phyloP scores from a whole-genome alignment of 2,888 invertebrate species.

The Autographa gamma region DNA sequence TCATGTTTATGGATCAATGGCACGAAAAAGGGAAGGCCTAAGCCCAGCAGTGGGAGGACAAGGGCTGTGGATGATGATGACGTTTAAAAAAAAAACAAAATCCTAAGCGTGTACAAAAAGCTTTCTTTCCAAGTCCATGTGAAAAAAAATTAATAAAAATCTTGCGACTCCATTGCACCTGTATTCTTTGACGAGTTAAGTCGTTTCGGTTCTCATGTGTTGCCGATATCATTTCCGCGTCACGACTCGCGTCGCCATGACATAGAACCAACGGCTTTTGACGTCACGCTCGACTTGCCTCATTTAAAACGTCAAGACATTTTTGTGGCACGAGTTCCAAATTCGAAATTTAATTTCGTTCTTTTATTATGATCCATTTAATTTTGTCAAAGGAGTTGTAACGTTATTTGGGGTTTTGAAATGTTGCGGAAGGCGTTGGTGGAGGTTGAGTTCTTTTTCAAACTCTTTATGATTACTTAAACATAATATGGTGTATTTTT shows the following conservation, averaged over 20 bases:
- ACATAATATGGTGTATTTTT: too few species aligned
- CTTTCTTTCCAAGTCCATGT: neutral
- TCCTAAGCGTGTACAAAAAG: too few species aligned
- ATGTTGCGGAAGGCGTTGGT: neutral
- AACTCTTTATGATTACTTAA: too few species aligned
- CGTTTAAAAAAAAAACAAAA: too few species aligned
- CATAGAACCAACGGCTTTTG: constrained; percentile 36
- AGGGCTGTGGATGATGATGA: too few species aligned
- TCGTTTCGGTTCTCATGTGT: constrained; percentile 35
- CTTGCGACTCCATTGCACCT: constrained; percentile 3
- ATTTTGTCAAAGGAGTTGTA: neutral
- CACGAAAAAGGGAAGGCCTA: too few species aligned
- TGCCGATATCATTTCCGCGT: constrained; percentile 62
- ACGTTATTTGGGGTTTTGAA: neutral
- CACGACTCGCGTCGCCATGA: constrained; percentile 34
- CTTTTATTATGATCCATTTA: neutral
- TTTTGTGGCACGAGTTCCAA: constrained; percentile 17
- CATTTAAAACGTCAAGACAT: constrained; percentile 56
- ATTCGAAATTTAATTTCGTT: constrained; percentile 10
- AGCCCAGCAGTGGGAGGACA: too few species aligned
- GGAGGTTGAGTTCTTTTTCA: too few species aligned
- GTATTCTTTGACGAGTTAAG: constrained; percentile 11
- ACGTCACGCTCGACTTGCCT: constrained; percentile 52
- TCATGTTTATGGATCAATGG: too few species aligned
- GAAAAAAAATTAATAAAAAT: neutral